Conservation (phyloP, 2,113 vertebrate genomes). For the Cyphomyrus discorhynchus region DNA sequence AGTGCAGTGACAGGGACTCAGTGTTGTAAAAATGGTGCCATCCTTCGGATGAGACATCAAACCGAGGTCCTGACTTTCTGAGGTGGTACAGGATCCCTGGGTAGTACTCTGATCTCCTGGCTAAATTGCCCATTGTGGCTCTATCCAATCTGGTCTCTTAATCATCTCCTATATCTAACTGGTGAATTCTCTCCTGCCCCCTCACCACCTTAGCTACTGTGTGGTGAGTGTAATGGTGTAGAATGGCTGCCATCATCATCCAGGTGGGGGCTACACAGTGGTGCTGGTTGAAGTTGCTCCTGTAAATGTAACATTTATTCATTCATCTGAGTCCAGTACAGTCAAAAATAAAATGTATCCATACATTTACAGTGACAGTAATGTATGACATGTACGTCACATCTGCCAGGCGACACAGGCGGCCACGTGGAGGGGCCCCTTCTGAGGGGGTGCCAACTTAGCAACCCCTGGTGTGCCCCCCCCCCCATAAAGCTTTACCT, state of each 20-base stretch:
- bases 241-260: not conserved
- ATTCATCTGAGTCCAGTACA: not conserved
- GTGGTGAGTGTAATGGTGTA: not conserved
- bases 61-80: not conserved
- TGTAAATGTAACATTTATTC: not conserved
- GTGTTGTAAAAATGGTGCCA: not conserved
- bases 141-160: not conserved
- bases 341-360: not conserved
- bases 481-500: not conserved
- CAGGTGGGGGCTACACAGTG: not conserved
- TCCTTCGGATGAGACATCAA: not conserved
- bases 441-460: not conserved
- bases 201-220: not conserved
- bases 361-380: not conserved
- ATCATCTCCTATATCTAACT: not conserved
- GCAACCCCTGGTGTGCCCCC: not conserved
- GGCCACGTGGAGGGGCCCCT: not conserved
- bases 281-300: not conserved
- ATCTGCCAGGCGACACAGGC: not conserved
- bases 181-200: not conserved
- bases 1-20: too few relatives aligned
- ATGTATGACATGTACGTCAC: not conserved
- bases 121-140: not conserved
- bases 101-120: not conserved
- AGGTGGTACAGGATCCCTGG: not conserved